These are phyloP conservation scores for Paraplagusia blochii DNA, from an alignment of 2,113 vertebrate genomes.

Conservation along the genomic window DNA sequence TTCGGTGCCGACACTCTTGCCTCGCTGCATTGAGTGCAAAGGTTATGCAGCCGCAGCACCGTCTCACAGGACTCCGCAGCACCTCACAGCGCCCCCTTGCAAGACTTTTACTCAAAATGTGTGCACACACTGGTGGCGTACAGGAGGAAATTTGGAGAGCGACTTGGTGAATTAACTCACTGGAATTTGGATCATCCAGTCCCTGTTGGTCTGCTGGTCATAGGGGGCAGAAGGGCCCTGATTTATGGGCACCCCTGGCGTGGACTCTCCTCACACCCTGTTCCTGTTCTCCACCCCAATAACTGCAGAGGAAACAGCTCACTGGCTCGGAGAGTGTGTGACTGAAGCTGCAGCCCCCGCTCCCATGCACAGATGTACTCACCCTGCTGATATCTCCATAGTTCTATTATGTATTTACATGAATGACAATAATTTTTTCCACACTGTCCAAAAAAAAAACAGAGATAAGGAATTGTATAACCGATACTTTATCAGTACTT, in stretches of 20 bases:
- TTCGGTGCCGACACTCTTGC: conserved; percentile 41
- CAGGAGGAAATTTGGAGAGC: conserved; percentile 62
- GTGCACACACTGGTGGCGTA: conserved; percentile 31
- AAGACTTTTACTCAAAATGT: conserved; percentile 26
- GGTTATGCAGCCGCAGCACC: conserved; percentile 41
- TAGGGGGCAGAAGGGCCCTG: conserved; percentile 69
- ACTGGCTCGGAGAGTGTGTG: conserved; percentile 12
- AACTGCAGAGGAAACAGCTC: conserved; percentile 43
- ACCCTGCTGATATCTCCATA: conserved; percentile 2
- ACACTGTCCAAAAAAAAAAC: conserved; percentile 13
- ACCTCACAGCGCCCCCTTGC: conserved; percentile 18
- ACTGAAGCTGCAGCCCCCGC: conserved; percentile 9
- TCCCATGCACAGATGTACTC: neutral
- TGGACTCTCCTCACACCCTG: conserved; percentile 69
- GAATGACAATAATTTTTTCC: neutral
- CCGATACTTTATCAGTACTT: conserved; percentile 30
- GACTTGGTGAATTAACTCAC: conserved; percentile 75
- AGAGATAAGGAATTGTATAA: conserved; percentile 11
- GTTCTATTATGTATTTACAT: too few relatives aligned
- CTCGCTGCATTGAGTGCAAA: conserved; percentile 66
- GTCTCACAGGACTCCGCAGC: conserved; percentile 23
- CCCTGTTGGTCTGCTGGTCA: conserved; percentile 67
- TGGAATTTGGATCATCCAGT: conserved; percentile 79
- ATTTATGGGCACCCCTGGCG: conserved; percentile 77
- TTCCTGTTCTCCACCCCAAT: conserved; percentile 65